Evolutionary conservation across 2,888 invertebrate species (phyloP).

Genomic region (Dimorphilus gyrociliatus): DNA sequence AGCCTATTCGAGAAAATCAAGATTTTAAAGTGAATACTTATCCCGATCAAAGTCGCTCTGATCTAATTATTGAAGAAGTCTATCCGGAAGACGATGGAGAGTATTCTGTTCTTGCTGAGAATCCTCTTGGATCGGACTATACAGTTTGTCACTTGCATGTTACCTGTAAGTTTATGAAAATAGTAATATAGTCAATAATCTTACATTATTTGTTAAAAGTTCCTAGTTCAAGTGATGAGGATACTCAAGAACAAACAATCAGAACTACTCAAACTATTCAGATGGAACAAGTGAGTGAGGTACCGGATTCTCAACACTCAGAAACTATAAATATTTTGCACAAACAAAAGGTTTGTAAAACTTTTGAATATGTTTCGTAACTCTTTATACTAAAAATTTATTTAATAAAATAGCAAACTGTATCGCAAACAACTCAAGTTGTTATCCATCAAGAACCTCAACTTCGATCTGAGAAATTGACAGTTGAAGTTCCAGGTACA

Average conservation of each 20-base stretch:
- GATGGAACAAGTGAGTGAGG: no score
- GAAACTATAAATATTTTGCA: no score
- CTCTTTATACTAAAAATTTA: no score
- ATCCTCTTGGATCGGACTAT: constrained; percentile 77
- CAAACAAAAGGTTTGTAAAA: no score
- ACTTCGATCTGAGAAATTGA: no score
- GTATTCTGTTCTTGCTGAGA: constrained; percentile 70
- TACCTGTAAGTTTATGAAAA: constrained; percentile 23
- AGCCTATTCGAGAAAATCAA: constrained; percentile 30
- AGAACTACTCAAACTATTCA: no score
- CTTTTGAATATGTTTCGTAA: no score
- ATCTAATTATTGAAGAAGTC: constrained; percentile 80
- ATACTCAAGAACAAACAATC: not conserved
- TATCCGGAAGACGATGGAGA: constrained; percentile 96
- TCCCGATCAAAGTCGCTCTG: constrained; percentile 64
- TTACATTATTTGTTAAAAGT: not conserved
- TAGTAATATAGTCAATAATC: not conserved
- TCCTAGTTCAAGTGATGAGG: not conserved
- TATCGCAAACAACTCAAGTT: constrained; percentile 14
- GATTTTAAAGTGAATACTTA: constrained; percentile 38
- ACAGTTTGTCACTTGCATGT: constrained; percentile 53
- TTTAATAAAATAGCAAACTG: constrained; percentile 17
- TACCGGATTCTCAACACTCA: no score
- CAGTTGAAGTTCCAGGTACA: no score
- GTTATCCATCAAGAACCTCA: no score